Percentiles rank a stretch among this genome's conserved stretches.
These are phyloP conservation scores for Harpalus rufipes DNA, from an alignment of 2,888 invertebrate genomes.

Conservation along the genomic window DNA sequence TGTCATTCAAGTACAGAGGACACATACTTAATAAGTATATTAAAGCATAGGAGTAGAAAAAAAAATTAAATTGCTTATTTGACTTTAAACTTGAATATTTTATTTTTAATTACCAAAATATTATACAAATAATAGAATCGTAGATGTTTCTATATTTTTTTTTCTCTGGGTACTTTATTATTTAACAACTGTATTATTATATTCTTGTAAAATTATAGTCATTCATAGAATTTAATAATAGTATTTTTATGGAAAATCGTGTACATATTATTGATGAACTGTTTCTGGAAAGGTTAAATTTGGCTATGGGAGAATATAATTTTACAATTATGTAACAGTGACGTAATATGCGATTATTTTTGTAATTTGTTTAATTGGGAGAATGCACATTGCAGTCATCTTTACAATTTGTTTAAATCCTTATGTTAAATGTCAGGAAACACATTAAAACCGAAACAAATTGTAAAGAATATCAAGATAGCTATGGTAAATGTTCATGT, in stretches of 20 bases:
- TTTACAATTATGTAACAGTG: constrained; percentile 14
- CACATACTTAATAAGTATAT: no score
- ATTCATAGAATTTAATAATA: background rate
- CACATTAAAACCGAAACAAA: constrained; percentile 14
- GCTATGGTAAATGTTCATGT: background rate
- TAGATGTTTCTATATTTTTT: no score
- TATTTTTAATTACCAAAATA: no score
- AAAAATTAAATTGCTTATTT: no score
- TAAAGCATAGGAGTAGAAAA: no score
- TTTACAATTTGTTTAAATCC: constrained; percentile 15
- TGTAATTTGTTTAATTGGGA: constrained; percentile 37
- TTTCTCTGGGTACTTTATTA: no score
- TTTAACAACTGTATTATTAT: background rate
- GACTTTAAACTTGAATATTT: no score
- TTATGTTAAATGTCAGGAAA: constrained; percentile 15
- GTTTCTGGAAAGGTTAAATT: constrained; percentile 21
- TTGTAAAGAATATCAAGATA: constrained; percentile 18
- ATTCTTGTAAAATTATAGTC: background rate
- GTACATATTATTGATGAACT: background rate
- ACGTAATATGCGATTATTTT: constrained; percentile 28
- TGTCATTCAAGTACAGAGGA: no score
- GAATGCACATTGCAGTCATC: constrained; percentile 31
- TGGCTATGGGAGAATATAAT: constrained; percentile 23
- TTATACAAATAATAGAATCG: no score
- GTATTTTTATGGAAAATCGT: background rate